Evolutionary conservation across 2,888 invertebrate genomes (phyloP).

Genomic region (Atrina japonica): DNA sequence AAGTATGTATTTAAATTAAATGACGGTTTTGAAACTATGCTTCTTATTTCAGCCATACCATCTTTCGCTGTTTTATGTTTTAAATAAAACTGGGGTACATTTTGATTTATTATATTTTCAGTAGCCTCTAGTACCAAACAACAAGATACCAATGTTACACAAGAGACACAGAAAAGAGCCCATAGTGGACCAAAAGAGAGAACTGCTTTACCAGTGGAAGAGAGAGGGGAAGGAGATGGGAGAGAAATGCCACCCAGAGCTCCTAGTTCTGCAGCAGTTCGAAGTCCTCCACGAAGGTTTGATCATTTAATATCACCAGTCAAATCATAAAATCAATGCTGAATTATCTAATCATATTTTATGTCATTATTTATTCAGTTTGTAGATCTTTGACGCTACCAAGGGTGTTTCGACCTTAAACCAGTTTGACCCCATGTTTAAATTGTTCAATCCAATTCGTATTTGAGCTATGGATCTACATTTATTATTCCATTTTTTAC

Average conservation of each 20-base stretch:
- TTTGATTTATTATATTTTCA: constrained; percentile 19
- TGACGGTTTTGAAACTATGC: too few relatives aligned
- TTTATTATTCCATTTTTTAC: too few relatives aligned
- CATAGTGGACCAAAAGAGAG: constrained; percentile 76
- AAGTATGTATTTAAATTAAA: too few relatives aligned
- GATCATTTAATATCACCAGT: not conserved
- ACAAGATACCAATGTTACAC: constrained; percentile 15
- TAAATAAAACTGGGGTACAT: too few relatives aligned
- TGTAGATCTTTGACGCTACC: not conserved
- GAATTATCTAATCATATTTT: not conserved
- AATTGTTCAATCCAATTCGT: too few relatives aligned
- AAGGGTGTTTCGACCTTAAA: too few relatives aligned
- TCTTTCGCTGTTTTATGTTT: too few relatives aligned
- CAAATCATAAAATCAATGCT: not conserved
- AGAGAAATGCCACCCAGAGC: constrained; percentile 61
- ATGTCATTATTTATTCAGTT: not conserved
- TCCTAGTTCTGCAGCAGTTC: constrained; percentile 60
- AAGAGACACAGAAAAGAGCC: constrained; percentile 52
- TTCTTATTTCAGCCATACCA: too few relatives aligned
- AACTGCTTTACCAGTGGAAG: constrained; percentile 63
- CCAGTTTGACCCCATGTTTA: too few relatives aligned
- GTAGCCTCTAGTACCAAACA: constrained; percentile 20
- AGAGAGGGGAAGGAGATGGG: constrained; percentile 72
- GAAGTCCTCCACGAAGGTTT: constrained; percentile 59
- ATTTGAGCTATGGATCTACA: too few relatives aligned